Conservation (phyloP, 2,113 vertebrate genomes). For the Psittacara wagleri region DNA sequence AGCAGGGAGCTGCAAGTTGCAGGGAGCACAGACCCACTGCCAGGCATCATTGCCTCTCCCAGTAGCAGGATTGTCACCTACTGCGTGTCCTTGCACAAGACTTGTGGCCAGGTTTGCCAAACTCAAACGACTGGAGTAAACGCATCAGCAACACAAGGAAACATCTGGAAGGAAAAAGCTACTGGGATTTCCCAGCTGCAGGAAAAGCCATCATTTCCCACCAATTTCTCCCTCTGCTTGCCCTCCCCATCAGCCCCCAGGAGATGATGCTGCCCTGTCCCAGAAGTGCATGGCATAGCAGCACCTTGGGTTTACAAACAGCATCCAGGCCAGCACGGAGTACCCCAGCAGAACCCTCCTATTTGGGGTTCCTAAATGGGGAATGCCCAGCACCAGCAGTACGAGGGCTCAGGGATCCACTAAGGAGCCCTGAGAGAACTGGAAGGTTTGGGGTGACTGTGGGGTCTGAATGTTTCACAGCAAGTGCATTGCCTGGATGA, state of each 20-base stretch:
- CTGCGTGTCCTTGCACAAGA: background rate
- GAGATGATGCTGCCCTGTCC: background rate
- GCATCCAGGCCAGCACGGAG: background rate
- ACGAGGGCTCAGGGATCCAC: background rate
- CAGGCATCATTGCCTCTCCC: background rate
- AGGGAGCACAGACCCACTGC: background rate
- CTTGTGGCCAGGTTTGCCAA: fast-evolving
- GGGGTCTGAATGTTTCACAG: background rate
- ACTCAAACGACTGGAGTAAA: background rate
- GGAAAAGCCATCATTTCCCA: background rate
- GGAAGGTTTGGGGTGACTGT: background rate
- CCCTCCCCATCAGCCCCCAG: background rate
- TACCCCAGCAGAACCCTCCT: fast-evolving
- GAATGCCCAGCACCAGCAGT: background rate
- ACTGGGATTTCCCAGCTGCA: background rate
- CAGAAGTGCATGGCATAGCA: background rate
- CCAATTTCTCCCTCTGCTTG: background rate
- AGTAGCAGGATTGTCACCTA: background rate
- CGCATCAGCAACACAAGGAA: background rate
- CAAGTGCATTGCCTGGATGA: background rate
- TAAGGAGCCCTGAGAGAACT: background rate
- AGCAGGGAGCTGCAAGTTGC: background rate
- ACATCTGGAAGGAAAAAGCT: background rate
- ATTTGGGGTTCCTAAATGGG: background rate
- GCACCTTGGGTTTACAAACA: background rate